Evolutionary conservation across 1,140 invertebrate genomes (phyloP), one percentile per base, ranked within the genome.

Genomic region (Uloborus diversus): DNA sequence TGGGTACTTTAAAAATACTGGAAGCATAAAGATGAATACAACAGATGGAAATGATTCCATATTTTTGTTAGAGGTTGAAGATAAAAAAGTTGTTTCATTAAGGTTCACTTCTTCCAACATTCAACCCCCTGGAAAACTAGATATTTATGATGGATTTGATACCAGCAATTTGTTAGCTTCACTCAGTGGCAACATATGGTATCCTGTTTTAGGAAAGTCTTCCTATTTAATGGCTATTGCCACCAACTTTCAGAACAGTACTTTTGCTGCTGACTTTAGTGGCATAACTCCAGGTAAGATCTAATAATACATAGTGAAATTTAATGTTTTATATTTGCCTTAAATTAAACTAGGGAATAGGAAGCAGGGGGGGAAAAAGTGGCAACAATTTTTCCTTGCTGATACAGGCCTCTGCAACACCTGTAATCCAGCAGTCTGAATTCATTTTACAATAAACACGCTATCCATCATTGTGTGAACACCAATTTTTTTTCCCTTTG

Each of bases 111-210:
- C n/a, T 3, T 79, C 64, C 11, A 1, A 32, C 2, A 61, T 79
- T 17, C 3, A 13, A 23, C 20, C 13, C 0, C 64, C 64, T n/a
- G 65, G 51, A 17, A 62, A 53, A 32, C n/a, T 79, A 13, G 69
- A 9, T 59, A 61, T 79, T 14, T 79, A 79, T 69, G 53, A 69
- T 79, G 65, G 30, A 9, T 79, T 79, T 47, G 65, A 79, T 49
- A 42, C 32, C 35, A 69, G 4, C 20, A 47, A 79, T 47, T 25
- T 61, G 23, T 14, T 79, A 28, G 23, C 76, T 13, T 27, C 35
- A 32, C 53, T 79, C 20, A 51, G 61, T 61, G 64, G 64, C 1
- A 56, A 68, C 11, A 13, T 79, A n/a, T 61, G 53, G 53, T 79
- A 69, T 69, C 76, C 76, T 7, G 20, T 79, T 20, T 30, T 79